Evolutionary conservation across 2,888 invertebrate species (phyloP).

Genomic region (Vesta saturnalis): DNA sequence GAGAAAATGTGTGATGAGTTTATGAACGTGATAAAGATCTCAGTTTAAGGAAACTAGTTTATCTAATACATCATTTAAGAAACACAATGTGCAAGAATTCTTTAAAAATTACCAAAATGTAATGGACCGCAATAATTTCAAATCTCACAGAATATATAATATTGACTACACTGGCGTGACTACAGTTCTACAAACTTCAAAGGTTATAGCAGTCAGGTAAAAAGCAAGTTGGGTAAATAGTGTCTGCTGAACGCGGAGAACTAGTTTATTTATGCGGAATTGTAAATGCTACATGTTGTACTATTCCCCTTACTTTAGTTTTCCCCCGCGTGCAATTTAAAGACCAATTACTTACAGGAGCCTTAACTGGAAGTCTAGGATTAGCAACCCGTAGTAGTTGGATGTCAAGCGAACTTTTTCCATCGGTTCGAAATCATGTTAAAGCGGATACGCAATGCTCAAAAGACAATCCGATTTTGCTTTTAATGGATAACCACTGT

Average conservation of each 20-base stretch:
- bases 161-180: background rate
- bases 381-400: slow-evolving; percentile 11
- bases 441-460: too few species aligned
- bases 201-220: background rate
- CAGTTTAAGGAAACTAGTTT: background rate
- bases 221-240: background rate
- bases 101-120: background rate
- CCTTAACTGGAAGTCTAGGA: slow-evolving; percentile 10
- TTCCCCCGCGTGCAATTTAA: too few species aligned
- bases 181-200: background rate
- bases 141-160: background rate
- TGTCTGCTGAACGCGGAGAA: background rate
- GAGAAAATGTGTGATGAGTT: too few species aligned
- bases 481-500: too few species aligned
- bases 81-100: background rate
- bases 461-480: too few species aligned
- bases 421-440: slow-evolving; percentile 5
- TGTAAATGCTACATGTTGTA: background rate
- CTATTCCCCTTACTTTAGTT: background rate
- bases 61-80: too few species aligned
- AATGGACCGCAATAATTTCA: background rate
- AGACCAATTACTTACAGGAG: background rate
- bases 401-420: slow-evolving; percentile 13
- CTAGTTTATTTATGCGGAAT: background rate
- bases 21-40: background rate